Base-by-base conservation (phyloP, 2,888 invertebrate genomes). In the Hesperia comma region DNA sequence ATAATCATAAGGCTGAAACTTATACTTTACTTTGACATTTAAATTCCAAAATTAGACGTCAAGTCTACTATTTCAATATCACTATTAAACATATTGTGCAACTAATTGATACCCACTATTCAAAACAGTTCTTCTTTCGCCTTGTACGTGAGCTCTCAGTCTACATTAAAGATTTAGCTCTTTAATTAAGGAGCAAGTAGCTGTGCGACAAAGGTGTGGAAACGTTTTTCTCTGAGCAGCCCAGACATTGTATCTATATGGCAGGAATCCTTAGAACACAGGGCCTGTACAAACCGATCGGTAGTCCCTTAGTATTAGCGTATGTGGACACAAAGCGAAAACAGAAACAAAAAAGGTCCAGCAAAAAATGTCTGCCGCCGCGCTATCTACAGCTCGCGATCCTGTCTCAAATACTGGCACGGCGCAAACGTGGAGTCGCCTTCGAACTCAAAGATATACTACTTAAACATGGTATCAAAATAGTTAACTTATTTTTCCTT, bases 351-450 rank as follows among this genome's bases (percentile, higher is more conserved):
- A 84, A 85, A 81, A 76, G 75, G 71, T 71, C 76, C 79, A 69
- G 80, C 82, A 87, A 88, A 90, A 87, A 89, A 85, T 84, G 87
- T 86, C 83, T 82, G 88, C 86, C 83, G 84, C 82, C 84, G 87
- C 82, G 84, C 85, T 90, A 90, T 91, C 92, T 86, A 79, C 84
- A 81, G 83, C 80, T 76, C 84, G 88, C 88, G 88, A 89, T 90
- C 91, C 89, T 79, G 86, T 85, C 87, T 85, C 85, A 79, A 83
- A 85, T 85, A 84, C 82, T 85, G 81, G 84, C 73, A 75, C 78
- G 76, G 63, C 10, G 73, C 21, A 61, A 33, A 46, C 17, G 69
- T 81, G 75, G 88, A 88, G 84, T 61, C 15, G 77, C 57, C 10
- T 14, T 2, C 21, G 14, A 19, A 4, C 26, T n/a, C 26, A 26